Base-by-base conservation (phyloP, 92 coral and sea anemone species). In the Palythoa grandis region DNA sequence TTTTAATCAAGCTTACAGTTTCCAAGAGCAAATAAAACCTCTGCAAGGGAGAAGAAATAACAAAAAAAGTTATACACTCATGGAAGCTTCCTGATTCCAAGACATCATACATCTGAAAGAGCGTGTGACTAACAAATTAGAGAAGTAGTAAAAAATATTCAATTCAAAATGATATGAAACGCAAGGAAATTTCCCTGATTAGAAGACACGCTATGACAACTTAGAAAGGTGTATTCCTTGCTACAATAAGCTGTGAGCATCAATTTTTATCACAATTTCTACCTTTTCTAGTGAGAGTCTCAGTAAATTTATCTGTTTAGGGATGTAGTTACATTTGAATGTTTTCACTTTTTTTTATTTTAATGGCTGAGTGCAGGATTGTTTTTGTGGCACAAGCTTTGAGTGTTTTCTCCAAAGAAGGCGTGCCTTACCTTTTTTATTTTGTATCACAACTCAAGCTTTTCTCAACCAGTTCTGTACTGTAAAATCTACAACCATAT, bases 401-500 rank as follows among this genome's bases (percentile, higher is more conserved):
- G 37, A 22, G 37, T 22, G 39, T 22, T 23, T 67, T 22, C n/a
- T 67, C 37, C 37, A 20, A 5, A 22, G 11, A 22, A 67, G 72
- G 72, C 38, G 72, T 20, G 72, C 37, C 72, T 67, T 67, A 67
- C 38, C 72, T 67, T 67, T 67, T 24, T 67, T 11, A 8, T 67
- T 67, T 11, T 22, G 13, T 7, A 2, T 67, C 37, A 6, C 37
- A 12, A 5, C 35, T 67, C 14, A 22, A 20, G 72, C 39, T 67
- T 25, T 29, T 11, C 3, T 11, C 12, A 22, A 67, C 20, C 72
- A 67, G 5, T 22, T 67, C 40, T 11, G 35, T 22, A 11, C 38
- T 20, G 2, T 7, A 67, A 58, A 3, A 22, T 11, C 4, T 67
- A 67, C 0, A 0, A 12, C 13, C 4, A 25, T 11, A 22, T 1